Evolutionary conservation across 2,797 vertebrate genomes (phyloP).

Genomic region (Notoglanidium macrostoma): DNA sequence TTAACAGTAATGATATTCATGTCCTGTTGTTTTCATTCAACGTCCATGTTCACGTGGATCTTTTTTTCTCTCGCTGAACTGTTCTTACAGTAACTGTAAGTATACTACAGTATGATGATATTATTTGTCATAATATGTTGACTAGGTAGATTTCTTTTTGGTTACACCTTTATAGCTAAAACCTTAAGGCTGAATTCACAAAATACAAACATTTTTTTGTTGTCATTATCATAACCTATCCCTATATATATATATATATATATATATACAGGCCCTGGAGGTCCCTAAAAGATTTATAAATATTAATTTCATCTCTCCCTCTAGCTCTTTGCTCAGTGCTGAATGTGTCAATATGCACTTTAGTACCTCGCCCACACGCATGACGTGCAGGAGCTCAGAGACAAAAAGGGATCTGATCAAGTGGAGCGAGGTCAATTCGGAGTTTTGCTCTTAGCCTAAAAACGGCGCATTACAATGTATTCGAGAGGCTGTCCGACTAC

Average conservation of each 20-base stretch:
- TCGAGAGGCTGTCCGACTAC: constrained; percentile 36
- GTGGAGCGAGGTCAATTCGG: constrained; percentile 67
- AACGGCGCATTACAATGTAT: constrained; percentile 48
- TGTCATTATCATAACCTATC: background rate
- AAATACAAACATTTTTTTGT: background rate
- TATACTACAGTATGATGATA: background rate
- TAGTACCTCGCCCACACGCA: constrained; percentile 45
- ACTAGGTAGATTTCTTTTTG: background rate
- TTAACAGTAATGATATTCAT: background rate
- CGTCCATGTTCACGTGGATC: background rate
- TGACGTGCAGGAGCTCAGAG: constrained; percentile 61
- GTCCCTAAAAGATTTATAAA: constrained; percentile 43
- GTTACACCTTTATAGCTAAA: background rate
- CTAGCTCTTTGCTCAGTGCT: constrained; percentile 28
- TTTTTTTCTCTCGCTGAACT: background rate
- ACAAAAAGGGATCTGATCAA: constrained; percentile 66
- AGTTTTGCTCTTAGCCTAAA: constrained; percentile 61
- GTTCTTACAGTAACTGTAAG: background rate
- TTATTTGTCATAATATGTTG: too few species aligned
- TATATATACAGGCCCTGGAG: background rate
- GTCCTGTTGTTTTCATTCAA: background rate
- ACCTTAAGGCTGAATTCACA: background rate
- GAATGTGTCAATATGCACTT: constrained; percentile 42
- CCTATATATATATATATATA: background rate
- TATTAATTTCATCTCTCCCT: constrained; percentile 46